Percentiles rank a stretch among this genome's conserved stretches.
Conservation (phyloP, 2,797 vertebrate genomes). For the Percopsis omiscomaycus region DNA sequence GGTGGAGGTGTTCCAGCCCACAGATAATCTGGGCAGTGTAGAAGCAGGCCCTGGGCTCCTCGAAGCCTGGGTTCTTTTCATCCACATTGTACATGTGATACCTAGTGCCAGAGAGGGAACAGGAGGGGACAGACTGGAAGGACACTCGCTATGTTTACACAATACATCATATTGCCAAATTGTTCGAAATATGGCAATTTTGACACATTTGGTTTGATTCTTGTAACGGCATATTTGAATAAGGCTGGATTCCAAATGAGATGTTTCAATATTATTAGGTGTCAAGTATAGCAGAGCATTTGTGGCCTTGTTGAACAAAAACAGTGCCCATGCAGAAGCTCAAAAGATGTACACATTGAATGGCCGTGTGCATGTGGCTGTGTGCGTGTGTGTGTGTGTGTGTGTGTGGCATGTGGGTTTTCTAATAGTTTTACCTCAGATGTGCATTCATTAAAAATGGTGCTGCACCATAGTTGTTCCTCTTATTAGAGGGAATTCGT, state of each 20-base stretch:
- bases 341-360: not conserved
- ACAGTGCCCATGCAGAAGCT: not conserved
- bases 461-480: too few relatives aligned
- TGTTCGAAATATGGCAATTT: too few relatives aligned
- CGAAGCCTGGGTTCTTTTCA: constrained; percentile 79
- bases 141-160: not conserved
- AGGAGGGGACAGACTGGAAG: not conserved
- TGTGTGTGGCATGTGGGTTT: too few relatives aligned
- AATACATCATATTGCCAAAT: too few relatives aligned
- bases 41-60: constrained; percentile 73
- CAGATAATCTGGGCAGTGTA: constrained; percentile 80
- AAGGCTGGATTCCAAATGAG: too few relatives aligned
- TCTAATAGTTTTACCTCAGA: too few relatives aligned
- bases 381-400: not conserved
- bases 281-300: too few relatives aligned
- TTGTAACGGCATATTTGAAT: too few relatives aligned
- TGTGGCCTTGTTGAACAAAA: too few relatives aligned
- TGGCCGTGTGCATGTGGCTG: not conserved
- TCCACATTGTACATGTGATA: constrained; percentile 81
- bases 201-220: too few relatives aligned
- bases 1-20: constrained; percentile 80
- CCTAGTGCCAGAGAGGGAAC: constrained; percentile 42
- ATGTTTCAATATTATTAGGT: too few relatives aligned
- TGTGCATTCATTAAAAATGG: not conserved
- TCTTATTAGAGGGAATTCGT: too few relatives aligned